Evolutionary conservation across 2,888 invertebrate genomes (phyloP), one percentile per base, ranked within the genome.

Genomic region (Corbicula japonica): DNA sequence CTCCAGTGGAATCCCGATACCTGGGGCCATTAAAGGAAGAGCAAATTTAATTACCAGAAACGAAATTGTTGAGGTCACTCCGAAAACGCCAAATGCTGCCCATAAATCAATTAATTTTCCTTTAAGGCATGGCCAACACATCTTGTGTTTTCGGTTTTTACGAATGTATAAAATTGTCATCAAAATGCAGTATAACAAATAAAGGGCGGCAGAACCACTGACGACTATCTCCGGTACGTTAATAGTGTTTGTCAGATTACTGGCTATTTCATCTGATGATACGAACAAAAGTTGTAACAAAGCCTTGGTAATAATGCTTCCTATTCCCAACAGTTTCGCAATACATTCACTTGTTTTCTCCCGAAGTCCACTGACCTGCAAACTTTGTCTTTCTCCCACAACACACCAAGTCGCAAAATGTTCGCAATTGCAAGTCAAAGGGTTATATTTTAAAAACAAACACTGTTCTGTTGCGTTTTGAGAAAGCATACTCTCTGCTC

Each of bases 351-450:
- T 26, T 18, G 66, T 15, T 21, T 34, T 30, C 5, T 65, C 2
- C 23, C 30, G 4, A 1, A 52, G 6, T 15, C 60, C 38, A 41
- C 66, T 50, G 38, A 52, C 66, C 26, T 74, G 73, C 4, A 74
- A 60, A 34, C 66, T 60, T 38, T 58, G 30, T 0, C 38, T 26
- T 34, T 58, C 30, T 12, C 73, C 73, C 26, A 65, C 38, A n/a
- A 73, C 58, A 65, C 73, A 73, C 73, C 73, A 70, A 12, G 50
- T 70, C 21, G 60, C 60, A 50, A 70, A 48, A 50, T 70, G 70
- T 38, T 70, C 70, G 8, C 73, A 74, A 41, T 74, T 74, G 10
- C 34, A 30, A 0, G 32, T 52, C 0, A 54, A 23, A 18, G 35
- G 21, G 65, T 65, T 48, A 6, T 73, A 73, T 1, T 23, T 28